Base-by-base conservation (phyloP, 2,797 vertebrate genomes). In the Diplodus puntazzo region DNA sequence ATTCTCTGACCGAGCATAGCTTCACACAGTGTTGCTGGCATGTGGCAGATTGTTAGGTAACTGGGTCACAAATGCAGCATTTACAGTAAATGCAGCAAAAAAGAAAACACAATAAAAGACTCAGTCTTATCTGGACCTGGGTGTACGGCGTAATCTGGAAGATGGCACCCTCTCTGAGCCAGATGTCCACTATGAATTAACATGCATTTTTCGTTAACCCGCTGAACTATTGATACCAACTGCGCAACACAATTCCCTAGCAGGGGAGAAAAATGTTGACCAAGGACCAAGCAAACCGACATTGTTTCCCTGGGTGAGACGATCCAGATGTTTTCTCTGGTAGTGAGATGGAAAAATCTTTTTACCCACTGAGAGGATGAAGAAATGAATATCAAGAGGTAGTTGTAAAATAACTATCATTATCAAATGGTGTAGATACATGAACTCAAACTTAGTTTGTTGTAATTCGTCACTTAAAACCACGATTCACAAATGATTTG, bases 251-350 rank as follows among this genome's bases (percentile, higher is more conserved):
- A 18, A 48, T 18, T 18, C 39, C 39, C 39, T 11, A 11, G 39
- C 39, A 39, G 39, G 39, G 39, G 39, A 39, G 39, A 39, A 10
- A 39, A 39, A 39, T 39, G 39, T 39, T 39, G 39, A 48, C 14
- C 20, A 39, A 7, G 21, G 14, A 54, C 14, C 13, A 46, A 8
- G 3, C 45, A 54, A 57, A 65, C 17, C 27, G 14, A 68, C 11
- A 30, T 21, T 14, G 11, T 20, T 57, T 2, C 20, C 9, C 17
- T 39, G 12, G 16, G 52, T 43, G 2, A 76, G 20, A 20, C 7
- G 25, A 46, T 69, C n/a, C 49, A 76, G 9, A 73, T 77, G 16
- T 39, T 73, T 77, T 46, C 13, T 57, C n/a, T 39, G 30, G 11
- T 57, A 55, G 60, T 27, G 13, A 54, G 4, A 78, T 65, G 8